phyloP scores from a whole-genome alignment of 2,797 vertebrate genomes.

The Gastrophryne carolinensis region DNA sequence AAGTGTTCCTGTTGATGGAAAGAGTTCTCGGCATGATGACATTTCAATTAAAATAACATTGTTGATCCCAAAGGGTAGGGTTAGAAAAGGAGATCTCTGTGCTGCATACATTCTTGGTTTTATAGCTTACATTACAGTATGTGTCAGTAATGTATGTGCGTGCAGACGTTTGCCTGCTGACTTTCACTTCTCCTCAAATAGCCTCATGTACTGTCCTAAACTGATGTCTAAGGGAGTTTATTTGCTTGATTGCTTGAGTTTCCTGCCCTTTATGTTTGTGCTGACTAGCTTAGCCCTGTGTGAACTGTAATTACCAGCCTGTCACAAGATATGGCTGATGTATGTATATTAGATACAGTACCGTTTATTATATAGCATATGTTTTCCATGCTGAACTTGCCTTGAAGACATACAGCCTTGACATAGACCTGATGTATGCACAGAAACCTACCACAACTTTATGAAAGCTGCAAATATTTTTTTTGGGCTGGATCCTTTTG shows the following conservation, averaged over 20 bases:
- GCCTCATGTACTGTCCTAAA: conserved; percentile 52
- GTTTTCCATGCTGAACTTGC: conserved; percentile 17
- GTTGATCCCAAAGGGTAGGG: conserved; percentile 39
- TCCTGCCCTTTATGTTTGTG: conserved; percentile 52
- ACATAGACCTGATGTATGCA: conserved; percentile 12
- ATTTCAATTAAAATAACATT: conserved; percentile 54
- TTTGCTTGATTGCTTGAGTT: conserved; percentile 45
- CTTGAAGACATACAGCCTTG: conserved; percentile 17
- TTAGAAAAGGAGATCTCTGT: conserved; percentile 48
- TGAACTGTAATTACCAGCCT: conserved; percentile 50
- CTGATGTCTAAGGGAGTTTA: conserved; percentile 47
- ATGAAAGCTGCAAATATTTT: conserved; percentile 15
- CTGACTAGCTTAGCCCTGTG: conserved; percentile 50
- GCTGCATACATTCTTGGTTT: conserved; percentile 51
- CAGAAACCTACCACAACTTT: conserved; percentile 15
- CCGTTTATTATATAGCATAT: not conserved
- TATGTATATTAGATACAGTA: conserved; percentile 39
- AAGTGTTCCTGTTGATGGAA: conserved; percentile 45
- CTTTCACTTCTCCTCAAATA: conserved; percentile 54
- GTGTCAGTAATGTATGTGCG: conserved; percentile 53
- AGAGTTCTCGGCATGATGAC: conserved; percentile 50
- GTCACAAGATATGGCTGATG: conserved; percentile 46
- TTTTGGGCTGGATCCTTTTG: conserved; percentile 1
- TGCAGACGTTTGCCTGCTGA: conserved; percentile 51
- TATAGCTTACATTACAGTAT: conserved; percentile 52